Evolutionary conservation across 2,113 vertebrate species (phyloP), one percentile per base, ranked within the genome.

Genomic region (Uropsilus gracilis): DNA sequence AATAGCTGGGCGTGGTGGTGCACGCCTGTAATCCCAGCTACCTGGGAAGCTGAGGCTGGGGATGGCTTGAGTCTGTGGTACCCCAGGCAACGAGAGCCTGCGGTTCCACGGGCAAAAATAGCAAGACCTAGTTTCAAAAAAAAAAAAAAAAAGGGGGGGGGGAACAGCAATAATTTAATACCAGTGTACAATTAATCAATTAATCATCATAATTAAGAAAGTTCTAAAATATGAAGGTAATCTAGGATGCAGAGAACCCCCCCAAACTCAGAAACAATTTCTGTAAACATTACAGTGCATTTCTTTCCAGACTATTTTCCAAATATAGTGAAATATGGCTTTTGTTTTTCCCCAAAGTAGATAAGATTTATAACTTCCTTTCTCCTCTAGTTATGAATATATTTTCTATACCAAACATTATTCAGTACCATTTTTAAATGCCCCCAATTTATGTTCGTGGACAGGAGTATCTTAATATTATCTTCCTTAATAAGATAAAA

Each of bases 151-250:
- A n/a, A n/a, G n/a, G n/a, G n/a, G n/a, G n/a, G n/a, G n/a, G n/a
- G n/a, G n/a, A n/a, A n/a, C n/a, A n/a, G n/a, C n/a, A n/a, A n/a
- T n/a, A n/a, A n/a, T n/a, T n/a, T n/a, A 76, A 13, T 53, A 69
- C 2, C 64, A 69, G 32, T 71, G 59, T 81, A 6, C 48, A 80
- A 57, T 11, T 46, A 80, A 90, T 69, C 39, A 34, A n/a, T n/a
- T n/a, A n/a, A n/a, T n/a, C n/a, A n/a, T n/a, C n/a, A n/a, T 50
- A 76, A 88, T 81, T 69, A 80, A 80, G 61, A n/a, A 32, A 77
- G 17, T 39, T 57, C 28, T 69, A 37, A 48, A 57, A 46, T 61
- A 63, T 75, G 30, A 59, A 17, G 13, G 30, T 53, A 32, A 69
- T 59, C 64, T 81, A 18, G 28, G 32, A 59, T 57, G 16, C 53